Conservation (phyloP, 2,113 vertebrate species). For the Pteronura brasiliensis region DNA sequence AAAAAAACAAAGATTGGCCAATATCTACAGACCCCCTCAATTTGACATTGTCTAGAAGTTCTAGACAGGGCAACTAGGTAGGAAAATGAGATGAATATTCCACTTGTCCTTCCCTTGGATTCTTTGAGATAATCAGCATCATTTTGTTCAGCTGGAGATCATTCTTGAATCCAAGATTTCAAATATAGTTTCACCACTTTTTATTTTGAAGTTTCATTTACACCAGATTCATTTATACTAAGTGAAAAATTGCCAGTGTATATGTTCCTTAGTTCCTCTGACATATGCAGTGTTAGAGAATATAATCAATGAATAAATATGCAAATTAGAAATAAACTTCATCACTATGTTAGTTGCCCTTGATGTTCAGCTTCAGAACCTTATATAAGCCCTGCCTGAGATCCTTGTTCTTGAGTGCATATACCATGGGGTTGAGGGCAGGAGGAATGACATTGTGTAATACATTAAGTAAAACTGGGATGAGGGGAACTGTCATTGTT, state of each 20-base stretch:
- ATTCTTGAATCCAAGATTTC: neutral
- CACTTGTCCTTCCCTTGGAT: neutral
- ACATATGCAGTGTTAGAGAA: neutral
- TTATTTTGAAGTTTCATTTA: neutral
- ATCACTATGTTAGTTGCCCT: neutral
- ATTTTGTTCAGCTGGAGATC: neutral
- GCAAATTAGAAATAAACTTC: too few relatives aligned
- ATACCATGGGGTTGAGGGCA: conserved; percentile 40
- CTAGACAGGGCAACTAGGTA: neutral
- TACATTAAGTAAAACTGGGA: conserved; percentile 44
- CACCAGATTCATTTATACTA: neutral
- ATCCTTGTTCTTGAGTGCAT: conserved; percentile 27
- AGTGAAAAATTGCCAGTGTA: neutral
- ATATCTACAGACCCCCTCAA: too few relatives aligned
- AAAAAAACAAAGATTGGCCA: neutral
- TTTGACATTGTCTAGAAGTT: neutral
- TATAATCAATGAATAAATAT: neutral
- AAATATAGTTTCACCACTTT: neutral
- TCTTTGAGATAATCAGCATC: neutral
- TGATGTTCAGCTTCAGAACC: neutral
- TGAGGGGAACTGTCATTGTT: neutral
- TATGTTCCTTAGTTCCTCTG: neutral
- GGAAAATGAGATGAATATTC: neutral
- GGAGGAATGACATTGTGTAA: conserved; percentile 11
- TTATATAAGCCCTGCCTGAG: conserved; percentile 34